These are phyloP conservation scores for Leucoraja ocellata DNA, from an alignment of 2,797 vertebrate genomes.

Conservation along the genomic window DNA sequence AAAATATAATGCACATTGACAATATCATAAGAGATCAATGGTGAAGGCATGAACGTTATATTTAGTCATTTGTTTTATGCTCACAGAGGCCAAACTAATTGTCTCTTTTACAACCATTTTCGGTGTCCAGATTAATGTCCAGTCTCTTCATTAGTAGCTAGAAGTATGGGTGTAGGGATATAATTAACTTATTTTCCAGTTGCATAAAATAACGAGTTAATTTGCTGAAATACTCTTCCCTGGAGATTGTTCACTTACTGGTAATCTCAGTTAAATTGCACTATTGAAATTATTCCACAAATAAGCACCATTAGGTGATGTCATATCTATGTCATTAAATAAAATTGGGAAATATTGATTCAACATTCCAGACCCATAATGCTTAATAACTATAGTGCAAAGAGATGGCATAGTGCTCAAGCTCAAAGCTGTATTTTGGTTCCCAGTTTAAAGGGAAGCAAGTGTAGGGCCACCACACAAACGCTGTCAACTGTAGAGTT, in stretches of 20 bases:
- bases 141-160: not conserved
- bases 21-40: not conserved
- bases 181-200: not conserved
- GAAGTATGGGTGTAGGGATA: not conserved
- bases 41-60: not conserved
- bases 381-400: not conserved
- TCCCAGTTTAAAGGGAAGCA: too few species aligned
- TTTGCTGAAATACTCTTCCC: not conserved
- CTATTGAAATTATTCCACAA: not conserved
- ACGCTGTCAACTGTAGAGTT: too few species aligned
- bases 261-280: not conserved
- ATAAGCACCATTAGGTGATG: not conserved
- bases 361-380: not conserved
- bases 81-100: not conserved
- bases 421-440: not conserved
- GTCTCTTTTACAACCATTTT: not conserved
- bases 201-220: not conserved
- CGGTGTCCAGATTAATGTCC: not conserved
- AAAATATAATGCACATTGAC: not conserved
- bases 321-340: not conserved
- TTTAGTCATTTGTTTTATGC: not conserved
- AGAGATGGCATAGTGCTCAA: not conserved
- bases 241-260: not conserved
- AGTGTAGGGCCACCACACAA: too few species aligned
- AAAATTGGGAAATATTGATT: not conserved